phyloP scores from a whole-genome alignment of 1,140 invertebrate species.

The Aphelinus certus region DNA sequence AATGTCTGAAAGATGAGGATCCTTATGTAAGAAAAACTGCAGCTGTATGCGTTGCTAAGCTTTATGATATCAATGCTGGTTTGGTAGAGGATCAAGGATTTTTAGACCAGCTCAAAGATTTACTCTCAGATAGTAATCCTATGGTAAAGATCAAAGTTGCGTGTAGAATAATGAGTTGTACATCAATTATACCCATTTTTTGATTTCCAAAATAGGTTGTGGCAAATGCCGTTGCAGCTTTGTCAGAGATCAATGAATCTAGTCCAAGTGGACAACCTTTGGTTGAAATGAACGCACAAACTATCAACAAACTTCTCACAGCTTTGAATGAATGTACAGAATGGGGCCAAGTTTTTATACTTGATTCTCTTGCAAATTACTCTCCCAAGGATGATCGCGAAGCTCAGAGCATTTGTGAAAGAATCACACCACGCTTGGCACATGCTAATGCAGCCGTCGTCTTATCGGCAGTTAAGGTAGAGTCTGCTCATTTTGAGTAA shows the following conservation, averaged over 20 bases:
- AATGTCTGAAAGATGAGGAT: slow-evolving; percentile 99
- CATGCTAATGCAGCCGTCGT: slow-evolving; percentile 99
- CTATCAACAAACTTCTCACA: slow-evolving; percentile 98
- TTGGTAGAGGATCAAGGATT: slow-evolving; percentile 99
- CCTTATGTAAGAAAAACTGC: slow-evolving; percentile 99
- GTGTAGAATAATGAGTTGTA: not conserved
- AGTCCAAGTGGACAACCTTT: slow-evolving; percentile 91
- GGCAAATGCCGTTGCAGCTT: slow-evolving; percentile 97
- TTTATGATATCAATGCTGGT: slow-evolving; percentile 98
- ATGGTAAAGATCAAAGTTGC: slow-evolving; percentile 76
- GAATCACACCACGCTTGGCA: slow-evolving; percentile 96
- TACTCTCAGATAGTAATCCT: slow-evolving; percentile 99
- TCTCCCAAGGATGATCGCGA: slow-evolving; percentile 96
- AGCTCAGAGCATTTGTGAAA: slow-evolving; percentile 99
- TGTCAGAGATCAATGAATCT: slow-evolving; percentile 98
- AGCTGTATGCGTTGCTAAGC: slow-evolving; percentile 98
- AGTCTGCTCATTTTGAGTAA: not conserved
- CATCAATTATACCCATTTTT: not conserved
- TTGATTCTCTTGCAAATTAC: slow-evolving; percentile 98
- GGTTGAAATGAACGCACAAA: slow-evolving; percentile 97
- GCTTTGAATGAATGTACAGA: slow-evolving; percentile 99
- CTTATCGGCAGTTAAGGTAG: slow-evolving; percentile 95
- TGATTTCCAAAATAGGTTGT: slow-evolving; percentile 75
- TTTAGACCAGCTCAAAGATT: slow-evolving; percentile 95
- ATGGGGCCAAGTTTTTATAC: slow-evolving; percentile 99